Evolutionary conservation across 2,113 vertebrate genomes (phyloP).

Genomic region (Hystrix cristata): DNA sequence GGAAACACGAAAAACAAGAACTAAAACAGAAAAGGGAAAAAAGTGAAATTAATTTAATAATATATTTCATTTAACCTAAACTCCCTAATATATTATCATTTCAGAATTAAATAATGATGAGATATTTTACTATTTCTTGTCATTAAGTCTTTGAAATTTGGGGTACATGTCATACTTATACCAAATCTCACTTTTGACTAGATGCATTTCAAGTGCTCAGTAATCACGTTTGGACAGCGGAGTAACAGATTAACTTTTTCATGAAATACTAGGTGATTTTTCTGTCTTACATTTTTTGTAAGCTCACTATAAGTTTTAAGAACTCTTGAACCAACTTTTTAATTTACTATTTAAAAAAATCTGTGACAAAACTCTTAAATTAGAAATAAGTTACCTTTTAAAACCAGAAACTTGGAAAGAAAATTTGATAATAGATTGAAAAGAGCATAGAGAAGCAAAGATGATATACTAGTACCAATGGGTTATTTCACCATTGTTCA

Average conservation of each 20-base stretch:
- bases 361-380: background rate
- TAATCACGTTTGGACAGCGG: background rate
- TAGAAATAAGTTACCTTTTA: background rate
- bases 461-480: background rate
- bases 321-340: constrained; percentile 7
- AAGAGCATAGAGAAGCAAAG: background rate
- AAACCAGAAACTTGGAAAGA: background rate
- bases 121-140: background rate
- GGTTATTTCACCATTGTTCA: background rate
- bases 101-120: background rate
- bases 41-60: constrained; percentile 14
- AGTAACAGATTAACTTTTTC: background rate
- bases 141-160: background rate
- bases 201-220: background rate
- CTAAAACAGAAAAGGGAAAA: background rate
- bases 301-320: background rate
- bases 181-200: background rate
- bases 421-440: background rate
- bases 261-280: background rate
- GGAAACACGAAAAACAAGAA: background rate
- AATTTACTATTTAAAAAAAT: constrained; percentile 1
- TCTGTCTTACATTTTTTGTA: background rate
- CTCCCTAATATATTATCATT: constrained; percentile 44
- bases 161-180: background rate
- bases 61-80: background rate